These are phyloP conservation scores for Paratrypauchen microcephalus DNA, from an alignment of 2,797 vertebrate genomes.

Conservation along the genomic window DNA sequence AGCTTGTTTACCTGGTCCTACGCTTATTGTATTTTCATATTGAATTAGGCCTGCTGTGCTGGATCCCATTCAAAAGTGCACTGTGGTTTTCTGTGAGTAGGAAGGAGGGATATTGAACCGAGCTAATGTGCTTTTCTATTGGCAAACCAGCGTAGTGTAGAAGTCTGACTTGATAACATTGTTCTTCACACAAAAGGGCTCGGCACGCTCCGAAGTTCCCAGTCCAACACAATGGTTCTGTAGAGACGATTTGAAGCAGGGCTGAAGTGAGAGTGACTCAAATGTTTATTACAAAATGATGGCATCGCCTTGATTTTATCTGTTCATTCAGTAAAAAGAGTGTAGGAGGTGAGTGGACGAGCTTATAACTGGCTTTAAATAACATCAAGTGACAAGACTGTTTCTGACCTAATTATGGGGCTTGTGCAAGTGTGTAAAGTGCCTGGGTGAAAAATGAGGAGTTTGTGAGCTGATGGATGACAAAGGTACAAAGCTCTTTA, in stretches of 20 bases:
- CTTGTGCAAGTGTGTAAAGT: conserved; percentile 47
- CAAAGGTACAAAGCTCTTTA: conserved; percentile 38
- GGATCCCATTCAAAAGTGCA: conserved; percentile 56
- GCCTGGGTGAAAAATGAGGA: conserved; percentile 54
- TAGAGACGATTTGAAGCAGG: conserved; percentile 23
- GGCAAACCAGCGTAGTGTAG: conserved; percentile 47
- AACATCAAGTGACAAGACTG: conserved; percentile 40
- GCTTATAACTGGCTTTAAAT: conserved; percentile 56
- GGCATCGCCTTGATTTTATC: conserved; percentile 23
- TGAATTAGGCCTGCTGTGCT: conserved; percentile 62
- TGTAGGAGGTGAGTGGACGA: conserved; percentile 38
- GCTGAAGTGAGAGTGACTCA: conserved; percentile 18
- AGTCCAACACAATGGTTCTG: conserved; percentile 33
- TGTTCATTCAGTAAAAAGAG: conserved; percentile 16
- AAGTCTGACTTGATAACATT: conserved; percentile 60
- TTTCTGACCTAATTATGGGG: conserved; percentile 63
- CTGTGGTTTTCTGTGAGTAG: conserved; percentile 31
- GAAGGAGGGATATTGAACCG: conserved; percentile 53
- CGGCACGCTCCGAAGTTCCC: conserved; percentile 38
- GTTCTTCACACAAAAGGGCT: conserved; percentile 48
- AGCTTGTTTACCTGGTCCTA: conserved; percentile 57
- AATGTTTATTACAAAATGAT: conserved; percentile 36
- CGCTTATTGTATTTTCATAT: conserved; percentile 65
- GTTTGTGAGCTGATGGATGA: conserved; percentile 41
- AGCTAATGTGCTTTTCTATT: conserved; percentile 56